Base-by-base conservation (phyloP, 2,888 invertebrate genomes). In the Phanerotoma sp. region DNA sequence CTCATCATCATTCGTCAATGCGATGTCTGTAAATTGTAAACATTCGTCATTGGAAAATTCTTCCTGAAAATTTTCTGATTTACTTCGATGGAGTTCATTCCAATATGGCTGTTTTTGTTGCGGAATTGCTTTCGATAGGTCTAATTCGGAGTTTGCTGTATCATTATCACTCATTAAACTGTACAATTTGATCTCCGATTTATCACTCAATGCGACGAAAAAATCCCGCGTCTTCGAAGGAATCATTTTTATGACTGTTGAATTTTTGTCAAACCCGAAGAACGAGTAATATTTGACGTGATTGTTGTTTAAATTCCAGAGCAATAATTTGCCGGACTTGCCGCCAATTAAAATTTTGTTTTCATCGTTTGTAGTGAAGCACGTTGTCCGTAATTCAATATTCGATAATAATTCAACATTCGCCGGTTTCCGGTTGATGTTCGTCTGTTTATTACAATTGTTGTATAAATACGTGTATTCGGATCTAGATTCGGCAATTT, bases 381-480 rank as follows among this genome's bases (percentile, higher is more conserved):
- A 59, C 0, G 84, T 83, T 1, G 82, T 79, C 3, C 78, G 80
- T 41, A 85, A 81, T 40, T 78, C 79, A 55, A 82, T 82, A 44
- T 79, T 79, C n/a, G n/a, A n/a, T n/a, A n/a, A n/a, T n/a, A n/a
- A n/a, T n/a, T n/a, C n/a, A n/a, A n/a, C 85, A 79, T 61, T 84
- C 83, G 47, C 85, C 82, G 1, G 71, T 71, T 61, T 79, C 80
- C 53, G 82, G 79, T 60, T 79, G 53, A 79, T 53, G 80, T 1
- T 78, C 76, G 5, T 44, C 33, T 64, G 68, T 62, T 56, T 57
- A 9, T 51, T 47, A 40, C 78, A 84, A 79, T 81, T 75, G 65
- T 87, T 83, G 51, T 84, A 82, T 62, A 88, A 82, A 69, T 87
- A 89, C 10, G 87, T 77, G 79, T 79, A 5, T 76, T 73, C 30